Percentiles rank a stretch among this genome's conserved stretches.
These are phyloP conservation scores for Zophobas morio DNA, from an alignment of 1,140 invertebrate genomes.

Conservation along the genomic window DNA sequence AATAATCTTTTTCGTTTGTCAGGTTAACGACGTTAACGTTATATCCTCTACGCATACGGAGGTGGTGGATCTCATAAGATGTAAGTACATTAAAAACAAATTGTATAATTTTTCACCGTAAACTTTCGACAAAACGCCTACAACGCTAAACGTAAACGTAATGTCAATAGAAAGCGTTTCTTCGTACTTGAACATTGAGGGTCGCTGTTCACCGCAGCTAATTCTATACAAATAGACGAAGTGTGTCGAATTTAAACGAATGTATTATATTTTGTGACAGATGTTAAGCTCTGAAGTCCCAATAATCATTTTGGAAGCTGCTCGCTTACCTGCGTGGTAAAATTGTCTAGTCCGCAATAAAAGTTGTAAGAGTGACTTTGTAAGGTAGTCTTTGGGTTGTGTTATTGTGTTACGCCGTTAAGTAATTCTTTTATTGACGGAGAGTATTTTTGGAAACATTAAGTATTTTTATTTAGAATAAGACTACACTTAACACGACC, in stretches of 20 bases:
- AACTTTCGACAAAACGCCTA: background rate
- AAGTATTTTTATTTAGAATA: no score
- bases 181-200: no score
- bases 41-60: constrained; percentile 92
- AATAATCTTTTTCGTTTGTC: constrained; percentile 63
- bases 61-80: constrained; percentile 94
- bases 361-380: background rate
- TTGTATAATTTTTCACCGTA: background rate
- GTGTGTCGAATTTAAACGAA: constrained; percentile 33
- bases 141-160: background rate
- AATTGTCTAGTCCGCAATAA: background rate
- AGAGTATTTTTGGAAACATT: no score
- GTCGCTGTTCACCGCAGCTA: background rate
- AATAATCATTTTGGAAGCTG: constrained; percentile 8
- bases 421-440: background rate
- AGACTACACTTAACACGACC: no score
- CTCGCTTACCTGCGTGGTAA: constrained; percentile 4
- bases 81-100: constrained; percentile 72
- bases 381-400: background rate
- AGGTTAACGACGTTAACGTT: constrained; percentile 94
- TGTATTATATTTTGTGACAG: constrained; percentile 36
- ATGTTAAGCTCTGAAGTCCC: constrained; percentile 13
- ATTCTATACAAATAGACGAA: constrained; percentile 24
- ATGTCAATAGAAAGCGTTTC: no score
- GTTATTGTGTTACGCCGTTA: background rate